These are phyloP conservation scores for Agrotis clavis DNA, from an alignment of 2,888 invertebrate genomes.

Conservation along the genomic window DNA sequence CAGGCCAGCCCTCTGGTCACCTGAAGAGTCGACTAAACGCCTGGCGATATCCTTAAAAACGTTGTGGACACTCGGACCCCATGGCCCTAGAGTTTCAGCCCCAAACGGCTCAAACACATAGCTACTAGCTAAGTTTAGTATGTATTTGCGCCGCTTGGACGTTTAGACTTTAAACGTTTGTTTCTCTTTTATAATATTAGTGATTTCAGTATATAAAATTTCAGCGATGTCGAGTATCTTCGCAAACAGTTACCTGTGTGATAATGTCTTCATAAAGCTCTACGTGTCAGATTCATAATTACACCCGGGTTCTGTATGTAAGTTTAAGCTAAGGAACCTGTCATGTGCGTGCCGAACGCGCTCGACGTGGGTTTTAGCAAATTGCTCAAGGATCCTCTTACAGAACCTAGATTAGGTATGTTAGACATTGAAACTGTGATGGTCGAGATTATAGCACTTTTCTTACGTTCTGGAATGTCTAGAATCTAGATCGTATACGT, in stretches of 20 bases:
- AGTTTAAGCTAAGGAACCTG: constrained; percentile 49
- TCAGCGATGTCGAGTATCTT: not conserved
- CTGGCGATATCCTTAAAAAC: no score
- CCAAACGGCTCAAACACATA: no score
- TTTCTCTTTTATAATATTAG: no score
- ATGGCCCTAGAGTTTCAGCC: no score
- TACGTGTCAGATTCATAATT: constrained; percentile 6
- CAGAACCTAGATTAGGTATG: constrained; percentile 22
- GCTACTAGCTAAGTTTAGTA: no score
- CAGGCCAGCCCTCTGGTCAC: no score
- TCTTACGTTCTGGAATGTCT: constrained; percentile 1
- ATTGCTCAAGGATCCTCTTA: constrained; percentile 19
- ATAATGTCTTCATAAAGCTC: constrained; percentile 2
- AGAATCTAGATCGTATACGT: not conserved
- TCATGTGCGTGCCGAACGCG: constrained; percentile 45
- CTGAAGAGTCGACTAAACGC: no score
- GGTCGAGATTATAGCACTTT: not conserved
- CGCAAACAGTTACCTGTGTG: not conserved
- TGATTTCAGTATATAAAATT: not conserved
- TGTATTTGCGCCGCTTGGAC: no score
- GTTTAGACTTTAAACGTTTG: no score
- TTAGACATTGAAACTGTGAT: constrained; percentile 13
- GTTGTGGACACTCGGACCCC: no score
- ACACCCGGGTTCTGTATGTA: constrained; percentile 23
- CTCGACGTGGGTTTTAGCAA: constrained; percentile 47